A percentile compares a stretch with the other conserved stretches of the same genome.
phyloP scores from a whole-genome alignment of 1,140 invertebrate species.

The Drosophila mojavensis region DNA sequence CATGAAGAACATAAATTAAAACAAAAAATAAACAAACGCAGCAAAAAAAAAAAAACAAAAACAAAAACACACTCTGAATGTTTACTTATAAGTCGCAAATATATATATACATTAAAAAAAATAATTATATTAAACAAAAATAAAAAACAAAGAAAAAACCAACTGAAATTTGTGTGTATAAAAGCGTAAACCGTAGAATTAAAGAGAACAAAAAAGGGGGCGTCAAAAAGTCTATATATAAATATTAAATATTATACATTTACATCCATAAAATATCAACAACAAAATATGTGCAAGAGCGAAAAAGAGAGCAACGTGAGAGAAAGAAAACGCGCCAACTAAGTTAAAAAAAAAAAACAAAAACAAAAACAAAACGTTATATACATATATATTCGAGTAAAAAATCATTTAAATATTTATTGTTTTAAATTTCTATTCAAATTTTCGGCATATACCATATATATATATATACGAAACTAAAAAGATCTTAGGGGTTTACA shows the following conservation, averaged over 20 bases:
- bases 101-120: neutral
- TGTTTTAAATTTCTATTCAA: constrained; percentile 24
- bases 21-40: constrained; percentile 46
- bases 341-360: constrained; percentile 66
- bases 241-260: constrained; percentile 53
- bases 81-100: constrained; percentile 70
- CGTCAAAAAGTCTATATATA: constrained; percentile 44
- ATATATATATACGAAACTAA: constrained; percentile 13
- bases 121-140: constrained; percentile 45
- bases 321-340: constrained; percentile 55
- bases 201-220: constrained; percentile 44
- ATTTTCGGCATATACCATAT: constrained; percentile 9
- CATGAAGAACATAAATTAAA: constrained; percentile 31
- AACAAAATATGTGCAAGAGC: constrained; percentile 28
- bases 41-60: constrained; percentile 66
- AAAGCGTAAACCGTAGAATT: constrained; percentile 75
- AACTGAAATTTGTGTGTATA: constrained; percentile 79
- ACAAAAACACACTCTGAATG: too few species aligned
- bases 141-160: constrained; percentile 47
- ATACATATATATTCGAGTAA: constrained; percentile 54
- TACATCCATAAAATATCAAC: constrained; percentile 53
- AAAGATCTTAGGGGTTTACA: constrained; percentile 24
- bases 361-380: constrained; percentile 54
- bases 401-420: constrained; percentile 55
- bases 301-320: constrained; percentile 20